Evolutionary conservation across 1,140 invertebrate genomes (phyloP), one percentile per base, ranked within the genome.

Genomic region (Brachionus koreanus): DNA sequence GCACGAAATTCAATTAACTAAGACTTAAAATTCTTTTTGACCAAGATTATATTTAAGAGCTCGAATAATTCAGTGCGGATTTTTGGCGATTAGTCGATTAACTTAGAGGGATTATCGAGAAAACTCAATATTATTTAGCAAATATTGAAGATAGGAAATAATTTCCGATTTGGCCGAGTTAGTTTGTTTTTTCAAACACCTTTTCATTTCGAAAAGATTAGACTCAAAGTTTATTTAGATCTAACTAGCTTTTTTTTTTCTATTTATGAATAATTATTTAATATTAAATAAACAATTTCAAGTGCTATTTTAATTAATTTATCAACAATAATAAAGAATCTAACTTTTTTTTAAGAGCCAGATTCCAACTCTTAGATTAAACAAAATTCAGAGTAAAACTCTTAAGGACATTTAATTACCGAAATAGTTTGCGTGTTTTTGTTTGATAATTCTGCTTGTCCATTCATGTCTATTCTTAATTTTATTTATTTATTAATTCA

Each of bases 71-170:
- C 49, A 57, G 49, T 57, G 16, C 49, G 16, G 16, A 23, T 7
- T 19, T 23, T 57, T 57, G 49, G 16, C 16, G 16, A 39, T 16
- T 35, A 67, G 13, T n/a, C 33, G 16, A 39, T 69, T 69, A 69
- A 69, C 33, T 69, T 69, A 69, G 65, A 42, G 7, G 69, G 69
- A 74, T 74, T 74, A 74, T 69, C 65, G 65, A 42, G 16, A 39
- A 69, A 37, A 42, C 33, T 25, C 43, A 35, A 46, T 35, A 46
- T 43, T 74, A 25, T 42, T 25, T 23, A 33, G 69, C 43, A 74
- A 74, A 74, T 74, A 74, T 74, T 74, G 69, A 74, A 74, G 37
- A 74, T 74, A 74, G 69, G 69, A 74, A 74, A 74, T 74, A 74
- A 74, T 74, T 74, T 74, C 69, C 69, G 69, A 46, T 74, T 12